Base-by-base conservation (phyloP, 2,113 vertebrate genomes). In the Carassius carassius region DNA sequence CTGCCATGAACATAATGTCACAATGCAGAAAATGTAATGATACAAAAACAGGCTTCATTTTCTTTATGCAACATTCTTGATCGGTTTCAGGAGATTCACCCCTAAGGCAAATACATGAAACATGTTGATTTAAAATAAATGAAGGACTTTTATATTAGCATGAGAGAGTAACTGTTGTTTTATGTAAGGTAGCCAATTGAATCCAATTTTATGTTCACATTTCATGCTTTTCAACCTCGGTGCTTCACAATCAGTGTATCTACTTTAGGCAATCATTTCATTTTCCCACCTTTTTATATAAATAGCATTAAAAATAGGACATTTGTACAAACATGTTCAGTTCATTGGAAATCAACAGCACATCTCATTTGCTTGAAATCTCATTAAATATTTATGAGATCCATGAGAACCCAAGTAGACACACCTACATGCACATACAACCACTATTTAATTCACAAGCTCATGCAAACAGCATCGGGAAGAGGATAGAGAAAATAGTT, bases 391-490 rank as follows among this genome's bases (percentile, higher is more conserved):
- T 84, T 35, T 25, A 35, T 13, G 3, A 84, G 19, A 35, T 29
- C 5, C 54, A 56, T 60, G 3, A n/a, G 32, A 58, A 13, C 54
- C 25, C 7, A 56, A 67, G 78, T 74, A 81, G 78, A 86, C 84
- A 86, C 69, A 75, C 23, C 29, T 8, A 12, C n/a, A 69, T 10
- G 21, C 12, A 32, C 25, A 32, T 54, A 54, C 41, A 13, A 83
- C 35, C 62, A 41, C 41, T 37, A 6, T 76, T 62, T 56, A 23
- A 62, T 7, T 41, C 51, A 63, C 70, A 88, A 69, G 78, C 85
- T 82, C 91, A 90, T 89, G 90, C 91, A 44, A 80, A 87, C 77
- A 88, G 82, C 83, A 89, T 88, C 10, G 88, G 84, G 78, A 79
- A 86, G 84, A 62, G 17, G 44, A 79, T 60, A 51, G 47, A 85